Evolutionary conservation across 2,888 invertebrate species (phyloP), one percentile per base, ranked within the genome.

Genomic region (Philereme transversata): DNA sequence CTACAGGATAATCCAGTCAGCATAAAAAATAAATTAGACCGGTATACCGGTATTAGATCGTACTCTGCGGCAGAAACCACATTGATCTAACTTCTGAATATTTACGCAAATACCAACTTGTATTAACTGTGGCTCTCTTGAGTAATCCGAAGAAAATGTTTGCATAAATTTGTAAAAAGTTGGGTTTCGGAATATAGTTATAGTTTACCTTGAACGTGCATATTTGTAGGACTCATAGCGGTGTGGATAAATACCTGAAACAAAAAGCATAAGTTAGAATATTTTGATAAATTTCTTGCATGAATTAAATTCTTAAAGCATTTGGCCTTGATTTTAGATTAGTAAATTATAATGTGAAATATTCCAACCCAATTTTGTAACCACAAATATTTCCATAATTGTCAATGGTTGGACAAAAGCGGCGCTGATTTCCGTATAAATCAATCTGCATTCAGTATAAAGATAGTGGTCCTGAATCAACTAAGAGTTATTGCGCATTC

Each of bases 1-100:
- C 43, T 41, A 36, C 44, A 41, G 43, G 55, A 60, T 60, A 60
- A 60, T 55, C 60, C 55, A 51, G 60, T 60, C 60, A 60, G 60
- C 60, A 51, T 51, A 51, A 55, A 60, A 54, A 60, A 55, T 36
- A 51, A 55, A 54, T 55, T 51, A 55, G 45, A 45, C 10, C 10
- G 33, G 46, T 40, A 46, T 46, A 45, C 47, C 22, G 22, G 22
- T 22, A 22, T 22, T 22, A 22, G 22, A 22, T 22, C 22, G 22
- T 22, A 22, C 59, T 53, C 50, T 51, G 53, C 53, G 34, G 40
- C 50, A 49, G 45, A 45, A 59, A 50, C 59, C 45, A 54, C 53
- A 48, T 43, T 45, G 43, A 48, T 48, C 40, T 35, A 41, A 58
- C 43, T 44, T 45, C 11, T 50, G 36, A 44, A 45, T 33, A 53